Conservation (phyloP, 2,113 vertebrate genomes). For the Gadus chalcogrammus region DNA sequence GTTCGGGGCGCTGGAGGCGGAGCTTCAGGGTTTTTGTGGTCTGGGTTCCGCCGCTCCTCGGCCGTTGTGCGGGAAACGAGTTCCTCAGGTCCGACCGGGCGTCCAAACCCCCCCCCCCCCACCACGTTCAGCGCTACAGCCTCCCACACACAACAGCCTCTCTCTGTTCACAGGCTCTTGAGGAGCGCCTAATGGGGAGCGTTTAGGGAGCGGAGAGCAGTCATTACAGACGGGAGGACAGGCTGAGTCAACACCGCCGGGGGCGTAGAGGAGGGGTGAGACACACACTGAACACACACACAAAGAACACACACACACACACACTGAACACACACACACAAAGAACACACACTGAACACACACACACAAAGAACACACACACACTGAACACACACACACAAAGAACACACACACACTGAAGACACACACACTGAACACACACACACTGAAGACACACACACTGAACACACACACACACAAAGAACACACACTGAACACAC, state of each 20-base stretch:
- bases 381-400: too few relatives aligned
- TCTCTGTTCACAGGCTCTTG: conserved; percentile 30
- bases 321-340: too few relatives aligned
- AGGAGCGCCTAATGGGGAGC: not conserved
- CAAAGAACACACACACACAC: too few relatives aligned
- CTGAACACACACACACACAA: too few relatives aligned
- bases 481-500: too few relatives aligned
- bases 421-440: too few relatives aligned
- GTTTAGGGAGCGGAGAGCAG: conserved; percentile 8
- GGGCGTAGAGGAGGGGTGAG: not conserved
- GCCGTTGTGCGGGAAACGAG: conserved; percentile 41
- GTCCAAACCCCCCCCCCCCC: conserved; percentile 42
- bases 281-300: too few relatives aligned
- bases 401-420: too few relatives aligned
- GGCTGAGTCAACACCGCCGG: conserved; percentile 24
- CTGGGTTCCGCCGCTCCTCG: conserved; percentile 31
- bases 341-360: too few relatives aligned
- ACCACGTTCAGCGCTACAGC: conserved; percentile 49
- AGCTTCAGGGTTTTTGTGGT: conserved; percentile 10
- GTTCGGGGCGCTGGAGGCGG: not conserved
- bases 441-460: too few relatives aligned
- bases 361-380: too few relatives aligned
- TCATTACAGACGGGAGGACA: conserved; percentile 22
- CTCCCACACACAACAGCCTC: conserved; percentile 56
- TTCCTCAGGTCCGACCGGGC: conserved; percentile 56